A percentile compares a stretch with the other conserved stretches of the same genome.
Conservation (phyloP, 2,888 invertebrate genomes). For the Drosophila nr. medialis region DNA sequence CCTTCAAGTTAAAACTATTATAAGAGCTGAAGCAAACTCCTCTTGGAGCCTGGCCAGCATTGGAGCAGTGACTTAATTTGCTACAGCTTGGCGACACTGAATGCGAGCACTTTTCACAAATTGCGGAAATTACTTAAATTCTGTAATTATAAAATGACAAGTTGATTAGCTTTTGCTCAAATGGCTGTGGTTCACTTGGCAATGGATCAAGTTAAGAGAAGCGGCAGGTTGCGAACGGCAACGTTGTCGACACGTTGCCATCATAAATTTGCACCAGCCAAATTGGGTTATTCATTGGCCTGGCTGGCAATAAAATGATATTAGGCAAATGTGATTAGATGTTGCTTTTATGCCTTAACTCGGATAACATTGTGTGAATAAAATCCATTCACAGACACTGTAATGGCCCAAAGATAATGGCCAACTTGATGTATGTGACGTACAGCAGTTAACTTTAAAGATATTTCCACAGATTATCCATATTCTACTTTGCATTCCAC, state of each 20-base stretch:
- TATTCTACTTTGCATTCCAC: not conserved
- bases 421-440: conserved; percentile 37
- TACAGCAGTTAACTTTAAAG: conserved; percentile 11
- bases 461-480: conserved; percentile 2
- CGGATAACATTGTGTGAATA: conserved; percentile 51
- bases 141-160: conserved; percentile 68
- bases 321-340: conserved; percentile 55
- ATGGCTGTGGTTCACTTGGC: conserved; percentile 22
- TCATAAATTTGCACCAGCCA: conserved; percentile 66
- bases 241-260: conserved; percentile 66
- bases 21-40: not conserved
- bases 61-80: not conserved
- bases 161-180: conserved; percentile 62
- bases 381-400: conserved; percentile 51
- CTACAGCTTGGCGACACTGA: conserved; percentile 24
- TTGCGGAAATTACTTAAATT: conserved; percentile 68
- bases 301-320: conserved; percentile 64
- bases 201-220: conserved; percentile 6
- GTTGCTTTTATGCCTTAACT: conserved; percentile 43
- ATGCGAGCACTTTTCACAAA: conserved; percentile 47
- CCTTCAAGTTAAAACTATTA: conserved; percentile 46
- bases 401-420: conserved; percentile 55
- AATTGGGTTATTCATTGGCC: conserved; percentile 57
- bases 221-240: conserved; percentile 12
- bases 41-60: conserved; percentile 2